A percentile compares a stretch with the other conserved stretches of the same genome.
phyloP scores from a whole-genome alignment of 2,888 invertebrate genomes.

The Tineola bisselliella region DNA sequence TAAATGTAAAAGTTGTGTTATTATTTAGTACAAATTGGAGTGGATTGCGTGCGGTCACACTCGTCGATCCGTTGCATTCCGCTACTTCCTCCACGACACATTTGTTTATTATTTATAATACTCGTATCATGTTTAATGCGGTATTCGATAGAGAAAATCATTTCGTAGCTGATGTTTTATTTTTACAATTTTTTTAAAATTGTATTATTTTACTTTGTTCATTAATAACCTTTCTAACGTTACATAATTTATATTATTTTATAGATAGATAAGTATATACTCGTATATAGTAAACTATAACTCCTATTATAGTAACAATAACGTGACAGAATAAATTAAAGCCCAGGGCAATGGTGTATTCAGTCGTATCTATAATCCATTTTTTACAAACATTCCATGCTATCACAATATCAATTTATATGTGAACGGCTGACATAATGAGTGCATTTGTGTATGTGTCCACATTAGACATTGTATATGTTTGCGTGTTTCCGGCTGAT shows the following conservation, averaged over 20 bases:
- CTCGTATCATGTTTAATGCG: background rate
- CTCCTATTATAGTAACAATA: background rate
- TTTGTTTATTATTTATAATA: constrained; percentile 29
- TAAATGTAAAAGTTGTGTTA: constrained; percentile 10
- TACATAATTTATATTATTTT: background rate
- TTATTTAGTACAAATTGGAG: constrained; percentile 7
- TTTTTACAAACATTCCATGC: constrained; percentile 5
- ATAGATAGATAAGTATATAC: too few species aligned
- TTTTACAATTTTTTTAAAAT: background rate
- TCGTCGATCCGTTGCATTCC: constrained; percentile 41
- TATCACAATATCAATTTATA: constrained; percentile 12
- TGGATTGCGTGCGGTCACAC: constrained; percentile 37
- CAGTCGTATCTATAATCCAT: background rate
- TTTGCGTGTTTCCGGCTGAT: constrained; percentile 22
- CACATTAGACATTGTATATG: constrained; percentile 20
- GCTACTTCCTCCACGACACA: constrained; percentile 51
- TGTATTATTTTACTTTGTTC: background rate
- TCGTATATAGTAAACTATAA: too few species aligned
- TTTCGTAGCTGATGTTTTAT: too few species aligned
- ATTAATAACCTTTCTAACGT: background rate
- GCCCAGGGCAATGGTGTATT: constrained; percentile 7
- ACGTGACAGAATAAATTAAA: constrained; percentile 9
- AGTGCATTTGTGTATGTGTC: constrained; percentile 21
- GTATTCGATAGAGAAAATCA: background rate
- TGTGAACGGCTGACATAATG: constrained; percentile 16